These are phyloP conservation scores for Atherinomorus stipes DNA, from an alignment of 2,113 vertebrate genomes.

Conservation along the genomic window DNA sequence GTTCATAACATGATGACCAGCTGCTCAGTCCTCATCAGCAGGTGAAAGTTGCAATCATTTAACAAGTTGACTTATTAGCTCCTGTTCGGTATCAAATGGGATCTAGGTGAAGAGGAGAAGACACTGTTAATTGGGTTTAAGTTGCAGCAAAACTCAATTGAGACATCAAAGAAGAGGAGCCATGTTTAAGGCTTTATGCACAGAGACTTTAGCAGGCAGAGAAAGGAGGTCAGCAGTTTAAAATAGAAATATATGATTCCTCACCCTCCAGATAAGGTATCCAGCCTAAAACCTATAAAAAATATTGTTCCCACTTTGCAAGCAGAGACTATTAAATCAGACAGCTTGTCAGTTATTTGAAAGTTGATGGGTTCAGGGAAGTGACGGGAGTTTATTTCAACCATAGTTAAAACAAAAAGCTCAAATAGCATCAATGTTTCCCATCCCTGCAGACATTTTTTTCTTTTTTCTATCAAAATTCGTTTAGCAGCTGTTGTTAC, in stretches of 20 bases:
- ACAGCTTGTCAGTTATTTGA: slow-evolving; percentile 10
- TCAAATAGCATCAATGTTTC: neutral
- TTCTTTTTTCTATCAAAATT: slow-evolving; percentile 13
- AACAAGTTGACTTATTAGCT: slow-evolving; percentile 23
- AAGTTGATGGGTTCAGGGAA: slow-evolving; percentile 7
- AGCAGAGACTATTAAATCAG: slow-evolving; percentile 23
- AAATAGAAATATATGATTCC: slow-evolving; percentile 33
- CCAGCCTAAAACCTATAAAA: slow-evolving; percentile 14
- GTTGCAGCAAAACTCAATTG: slow-evolving; percentile 6
- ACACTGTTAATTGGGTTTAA: slow-evolving; percentile 23
- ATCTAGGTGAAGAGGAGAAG: slow-evolving; percentile 16
- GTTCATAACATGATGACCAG: slow-evolving; percentile 10
- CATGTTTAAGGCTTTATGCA: slow-evolving; percentile 5
- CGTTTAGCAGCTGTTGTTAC: slow-evolving; percentile 52
- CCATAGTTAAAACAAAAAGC: neutral
- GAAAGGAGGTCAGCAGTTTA: slow-evolving; percentile 11
- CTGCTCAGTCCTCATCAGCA: slow-evolving; percentile 3
- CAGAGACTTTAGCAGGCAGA: slow-evolving; percentile 12
- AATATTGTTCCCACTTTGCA: slow-evolving; percentile 26
- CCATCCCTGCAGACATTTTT: slow-evolving; percentile 12
- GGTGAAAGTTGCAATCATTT: slow-evolving; percentile 3
- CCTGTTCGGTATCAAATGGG: slow-evolving; percentile 6
- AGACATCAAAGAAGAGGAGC: slow-evolving; percentile 15
- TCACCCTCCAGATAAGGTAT: slow-evolving; percentile 7
- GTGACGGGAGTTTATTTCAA: slow-evolving; percentile 20